A percentile compares a stretch with the other conserved stretches of the same genome.
Evolutionary conservation across 2,888 invertebrate species (phyloP).

Genomic region (Polydrusus tereticollis): DNA sequence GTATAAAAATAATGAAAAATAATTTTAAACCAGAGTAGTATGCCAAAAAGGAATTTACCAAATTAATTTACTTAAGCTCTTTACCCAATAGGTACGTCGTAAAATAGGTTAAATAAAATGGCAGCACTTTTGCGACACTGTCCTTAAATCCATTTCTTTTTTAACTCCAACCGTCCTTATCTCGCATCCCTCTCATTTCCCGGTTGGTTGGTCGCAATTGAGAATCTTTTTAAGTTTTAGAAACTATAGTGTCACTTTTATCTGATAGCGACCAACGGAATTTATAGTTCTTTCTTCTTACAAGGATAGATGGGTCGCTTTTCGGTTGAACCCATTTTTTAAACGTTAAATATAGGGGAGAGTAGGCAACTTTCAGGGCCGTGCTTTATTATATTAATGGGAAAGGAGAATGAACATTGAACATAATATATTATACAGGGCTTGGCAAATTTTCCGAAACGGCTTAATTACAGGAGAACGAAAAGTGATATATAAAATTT

Average conservation of each 20-base stretch:
- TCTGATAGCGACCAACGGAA: conserved; percentile 63
- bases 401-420: not conserved
- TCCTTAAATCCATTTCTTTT: conserved; percentile 45
- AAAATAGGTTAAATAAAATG: too few species aligned
- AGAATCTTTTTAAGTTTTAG: conserved; percentile 67
- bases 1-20: too few species aligned
- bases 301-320: conserved; percentile 26
- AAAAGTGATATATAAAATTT: too few species aligned
- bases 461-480: too few species aligned
- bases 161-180: conserved; percentile 54
- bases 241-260: conserved; percentile 67
- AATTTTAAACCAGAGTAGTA: too few species aligned
- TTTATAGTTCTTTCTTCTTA: conserved; percentile 58
- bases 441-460: too few species aligned
- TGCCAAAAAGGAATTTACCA: too few species aligned
- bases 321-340: conserved; percentile 25
- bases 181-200: conserved; percentile 66
- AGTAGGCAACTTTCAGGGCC: conserved; percentile 16
- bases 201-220: conserved; percentile 66
- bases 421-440: too few species aligned
- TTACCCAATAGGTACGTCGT: too few species aligned
- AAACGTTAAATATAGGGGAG: conserved; percentile 25
- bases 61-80: not conserved
- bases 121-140: conserved; percentile 22
- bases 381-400: not conserved